Base-by-base conservation (phyloP, 2,888 invertebrate species). In the Carterocephalus palaemon region DNA sequence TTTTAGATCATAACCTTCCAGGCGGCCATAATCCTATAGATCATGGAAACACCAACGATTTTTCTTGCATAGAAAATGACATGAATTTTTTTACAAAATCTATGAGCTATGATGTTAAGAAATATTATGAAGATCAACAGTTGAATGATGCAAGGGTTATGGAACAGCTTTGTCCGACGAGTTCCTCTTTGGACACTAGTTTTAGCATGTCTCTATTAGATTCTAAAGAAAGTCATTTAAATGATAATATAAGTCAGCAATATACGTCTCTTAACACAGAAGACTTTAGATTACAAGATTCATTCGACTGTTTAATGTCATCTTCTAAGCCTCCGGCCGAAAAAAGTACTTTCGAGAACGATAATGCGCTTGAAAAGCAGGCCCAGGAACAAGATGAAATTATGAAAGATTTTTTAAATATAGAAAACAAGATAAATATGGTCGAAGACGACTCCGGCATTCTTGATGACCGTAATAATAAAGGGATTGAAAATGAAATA, bases 71-170 rank as follows among this genome's bases (percentile, higher is more conserved):
- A 23, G 86, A 85, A 48, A 82, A 77, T 13, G 86, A 86, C 40
- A 82, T 85, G 84, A 84, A 85, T 49, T 86, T 78, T 51, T 85
- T 85, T 24, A 84, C 84, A 0, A 85, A 85, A 58, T 80, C 84
- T 17, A 82, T 86, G 79, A 84, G 81, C 42, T 85, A 86, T 39
- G 86, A 86, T 38, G 84, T 86, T 0, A 85, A 84, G 52, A 84
- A 85, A 54, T 86, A 79, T 64, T 86, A 86, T 43, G 76, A 80
- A 54, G 84, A 84, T 41, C 82, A 80, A 45, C 81, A 78, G 34
- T 51, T 85, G 4, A 72, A 62, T 36, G 84, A 84, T 48, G 61
- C 75, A 1, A 70, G 80, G 51, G 75, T 67, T 4, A 73, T 81
- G 61, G 84, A 81, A 46, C 81, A 82, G 47, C 60, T 83, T 9